These are phyloP conservation scores for Drosophila algonquin DNA, from an alignment of 2,888 invertebrate species.

Conservation along the genomic window DNA sequence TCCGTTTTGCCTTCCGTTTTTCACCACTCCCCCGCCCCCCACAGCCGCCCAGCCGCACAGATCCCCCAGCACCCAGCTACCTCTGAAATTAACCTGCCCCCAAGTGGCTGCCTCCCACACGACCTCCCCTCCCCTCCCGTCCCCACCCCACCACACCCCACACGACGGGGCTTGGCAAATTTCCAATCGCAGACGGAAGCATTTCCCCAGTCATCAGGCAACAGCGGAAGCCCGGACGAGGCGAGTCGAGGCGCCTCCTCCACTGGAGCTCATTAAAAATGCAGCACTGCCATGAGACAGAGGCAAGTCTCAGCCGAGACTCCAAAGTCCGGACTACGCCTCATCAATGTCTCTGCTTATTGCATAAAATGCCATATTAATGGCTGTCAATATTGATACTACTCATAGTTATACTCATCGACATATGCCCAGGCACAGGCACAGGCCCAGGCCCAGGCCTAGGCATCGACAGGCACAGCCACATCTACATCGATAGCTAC, in stretches of 20 bases:
- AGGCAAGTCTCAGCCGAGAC: constrained; percentile 17
- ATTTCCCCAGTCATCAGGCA: constrained; percentile 63
- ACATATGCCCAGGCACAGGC: constrained; percentile 14
- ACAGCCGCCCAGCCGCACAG: neutral
- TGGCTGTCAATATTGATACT: constrained; percentile 69
- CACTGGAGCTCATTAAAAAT: constrained; percentile 73
- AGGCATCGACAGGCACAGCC: constrained; percentile 5
- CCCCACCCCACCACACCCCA: neutral
- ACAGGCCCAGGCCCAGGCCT: neutral
- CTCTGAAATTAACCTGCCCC: constrained; percentile 69
- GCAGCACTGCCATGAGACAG: constrained; percentile 49
- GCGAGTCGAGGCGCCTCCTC: constrained; percentile 70
- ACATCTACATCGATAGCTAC: neutral
- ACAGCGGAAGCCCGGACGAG: constrained; percentile 59
- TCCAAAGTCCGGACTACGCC: neutral
- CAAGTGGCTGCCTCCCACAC: constrained; percentile 31
- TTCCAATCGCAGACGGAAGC: constrained; percentile 68
- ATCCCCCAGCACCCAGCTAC: constrained; percentile 41
- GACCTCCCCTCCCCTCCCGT: too few relatives aligned
- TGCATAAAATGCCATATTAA: constrained; percentile 70
- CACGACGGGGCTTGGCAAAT: constrained; percentile 49
- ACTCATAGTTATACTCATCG: constrained; percentile 20
- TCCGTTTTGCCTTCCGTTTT: constrained; percentile 56
- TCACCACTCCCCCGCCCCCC: too few relatives aligned
- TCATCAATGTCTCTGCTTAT: constrained; percentile 46